Evolutionary conservation across 2,113 vertebrate species (phyloP), one percentile per base, ranked within the genome.

Genomic region (Athene noctua): DNA sequence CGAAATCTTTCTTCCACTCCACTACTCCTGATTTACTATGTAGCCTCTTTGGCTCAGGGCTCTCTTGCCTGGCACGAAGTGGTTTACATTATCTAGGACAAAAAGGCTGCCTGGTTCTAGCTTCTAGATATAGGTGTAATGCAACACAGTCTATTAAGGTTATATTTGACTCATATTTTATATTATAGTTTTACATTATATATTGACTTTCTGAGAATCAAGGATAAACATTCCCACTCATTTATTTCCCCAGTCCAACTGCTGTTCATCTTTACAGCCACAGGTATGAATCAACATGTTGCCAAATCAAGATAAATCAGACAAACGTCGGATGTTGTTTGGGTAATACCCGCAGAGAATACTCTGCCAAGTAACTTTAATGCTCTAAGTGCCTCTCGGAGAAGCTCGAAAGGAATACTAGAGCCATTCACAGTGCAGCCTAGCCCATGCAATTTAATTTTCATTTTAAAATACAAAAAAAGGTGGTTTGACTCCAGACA

Each of bases 321-420:
- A 34, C 15, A 14, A 55, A 38, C 4, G 4, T 25, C 88, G 74
- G 40, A 13, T 16, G 30, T 9, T 66, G 10, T 15, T 73, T 3
- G 5, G 34, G 30, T 15, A 47, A 38, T 27, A 66, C 17, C 68
- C 54, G 42, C 57, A 81, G 78, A 80, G 59, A 93, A 70, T 0
- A 5, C 3, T 92, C 77, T 70, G 13, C 17, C 47, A 6, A 1
- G 19, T 80, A 58, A 29, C 49, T 36, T 34, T 1, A 42, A 22
- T 5, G 32, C 25, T 66, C 1, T 0, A 10, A 61, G 42, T 23
- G n/a, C 34, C 49, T 66, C 70, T 62, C 51, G 15, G 10, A 0
- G 25, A 58, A 63, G 49, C 47, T 58, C 49, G 19, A 46, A 84
- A 54, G 22, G 42, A 52, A 73, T 22, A 8, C 27, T 46, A 52